Base-by-base conservation (phyloP, 2,888 invertebrate species). In the Eubasilissa splendida region DNA sequence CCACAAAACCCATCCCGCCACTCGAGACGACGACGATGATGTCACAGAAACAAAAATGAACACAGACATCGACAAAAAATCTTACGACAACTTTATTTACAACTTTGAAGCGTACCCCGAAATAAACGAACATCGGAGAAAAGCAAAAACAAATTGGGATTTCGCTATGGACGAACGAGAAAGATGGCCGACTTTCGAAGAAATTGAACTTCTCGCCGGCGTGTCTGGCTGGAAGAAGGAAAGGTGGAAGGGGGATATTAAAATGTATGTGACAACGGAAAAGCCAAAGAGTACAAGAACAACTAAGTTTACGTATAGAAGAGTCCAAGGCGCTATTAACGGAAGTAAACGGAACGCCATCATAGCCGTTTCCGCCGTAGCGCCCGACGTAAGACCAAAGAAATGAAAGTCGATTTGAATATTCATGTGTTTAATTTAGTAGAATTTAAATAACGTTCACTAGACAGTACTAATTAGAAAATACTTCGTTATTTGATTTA, bases 311-410 rank as follows among this genome's bases (percentile, higher is more conserved):
- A 83, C 80, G 22, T 83, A 82, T 59, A 82, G 83, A 77, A 80
- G 83, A 76, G 81, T 83, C 52, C 82, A 77, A 59, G 80, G 80
- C 14, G 75, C 76, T 50, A 53, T 79, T 42, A 83, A 76, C 68
- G 83, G 83, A 63, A 81, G 81, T 66, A 83, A 82, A 31, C 75
- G 82, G 77, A 82, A 83, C 66, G 82, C 82, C 79, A 83, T 83
- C 76, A 83, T 83, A 75, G 83, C 83, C 14, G 82, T 83, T 58
- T 83, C 82, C 9, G 83, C 83, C 53, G 77, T 83, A 50, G 74
- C 80, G 11, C 79, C 79, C 22, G 66, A 77, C 65, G 77, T 81
- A 3, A 80, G 83, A 73, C 75, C 80, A 11, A 82, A 82, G 74
- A 76, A 82, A 59, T 83, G 74, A 82, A 77, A 58, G 14, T 58